These are phyloP conservation scores for Daboia siamensis DNA, from an alignment of 2,113 vertebrate genomes.

Conservation along the genomic window DNA sequence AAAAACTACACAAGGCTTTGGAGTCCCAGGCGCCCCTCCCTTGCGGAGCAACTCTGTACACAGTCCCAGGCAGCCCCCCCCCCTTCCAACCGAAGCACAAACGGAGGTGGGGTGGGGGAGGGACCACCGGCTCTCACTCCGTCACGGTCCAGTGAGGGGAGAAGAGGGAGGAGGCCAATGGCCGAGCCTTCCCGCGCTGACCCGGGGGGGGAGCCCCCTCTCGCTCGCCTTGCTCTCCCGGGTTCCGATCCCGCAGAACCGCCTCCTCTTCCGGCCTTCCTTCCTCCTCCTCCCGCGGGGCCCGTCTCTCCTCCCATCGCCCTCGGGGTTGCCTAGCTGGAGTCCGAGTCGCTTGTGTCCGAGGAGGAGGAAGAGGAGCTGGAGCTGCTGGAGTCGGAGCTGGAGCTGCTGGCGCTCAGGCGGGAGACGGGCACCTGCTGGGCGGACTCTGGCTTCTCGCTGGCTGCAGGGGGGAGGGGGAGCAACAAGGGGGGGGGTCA, in stretches of 20 bases:
- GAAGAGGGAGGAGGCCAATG: too few relatives aligned
- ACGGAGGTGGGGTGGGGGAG: neutral
- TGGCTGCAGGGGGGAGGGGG: constrained; percentile 58
- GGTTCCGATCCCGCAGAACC: neutral
- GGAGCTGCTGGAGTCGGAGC: constrained; percentile 73
- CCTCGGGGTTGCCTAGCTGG: constrained; percentile 63
- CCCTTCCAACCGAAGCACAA: neutral
- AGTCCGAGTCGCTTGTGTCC: constrained; percentile 91
- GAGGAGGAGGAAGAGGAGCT: constrained; percentile 80
- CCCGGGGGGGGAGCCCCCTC: neutral
- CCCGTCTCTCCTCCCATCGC: neutral
- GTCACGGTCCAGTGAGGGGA: neutral
- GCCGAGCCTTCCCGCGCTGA: constrained; percentile 28
- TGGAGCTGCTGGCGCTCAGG: constrained; percentile 88
- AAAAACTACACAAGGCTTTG: constrained; percentile 17
- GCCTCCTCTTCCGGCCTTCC: neutral
- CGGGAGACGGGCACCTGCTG: constrained; percentile 79
- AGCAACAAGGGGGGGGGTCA: neutral
- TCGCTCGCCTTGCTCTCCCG: neutral
- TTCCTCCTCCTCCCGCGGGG: neutral
- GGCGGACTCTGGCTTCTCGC: constrained; percentile 75
- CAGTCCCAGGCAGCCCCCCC: neutral
- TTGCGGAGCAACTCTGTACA: neutral
- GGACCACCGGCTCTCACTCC: neutral
- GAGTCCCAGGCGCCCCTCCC: neutral